Percentiles rank a stretch among this genome's conserved stretches.
These are phyloP conservation scores for Diaphora mendica DNA, from an alignment of 2,888 invertebrate species.

Conservation along the genomic window DNA sequence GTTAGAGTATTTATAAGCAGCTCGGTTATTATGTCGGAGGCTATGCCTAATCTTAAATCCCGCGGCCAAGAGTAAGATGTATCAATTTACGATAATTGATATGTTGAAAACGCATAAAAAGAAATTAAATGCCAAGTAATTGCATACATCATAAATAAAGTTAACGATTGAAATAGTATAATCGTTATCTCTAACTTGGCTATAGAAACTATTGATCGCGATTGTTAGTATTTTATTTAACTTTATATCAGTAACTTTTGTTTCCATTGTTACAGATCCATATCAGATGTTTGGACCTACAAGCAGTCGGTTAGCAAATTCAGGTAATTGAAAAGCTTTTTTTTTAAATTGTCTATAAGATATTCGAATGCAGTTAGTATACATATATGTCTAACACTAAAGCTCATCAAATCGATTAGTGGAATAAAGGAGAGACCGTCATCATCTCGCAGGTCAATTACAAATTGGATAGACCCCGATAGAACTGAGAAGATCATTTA, in stretches of 20 bases:
- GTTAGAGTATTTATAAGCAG: too few species aligned
- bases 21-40: too few species aligned
- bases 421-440: background rate
- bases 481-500: background rate
- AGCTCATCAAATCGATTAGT: background rate
- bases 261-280: constrained; percentile 92
- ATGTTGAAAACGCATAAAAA: too few species aligned
- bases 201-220: too few species aligned
- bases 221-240: background rate
- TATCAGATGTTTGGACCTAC: constrained; percentile 99
- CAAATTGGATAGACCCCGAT: background rate
- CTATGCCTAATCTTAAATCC: too few species aligned
- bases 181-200: background rate
- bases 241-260: constrained; percentile 8
- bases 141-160: too few species aligned
- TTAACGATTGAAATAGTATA: too few species aligned
- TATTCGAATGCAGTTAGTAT: background rate
- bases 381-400: background rate
- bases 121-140: too few species aligned
- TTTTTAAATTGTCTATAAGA: background rate
- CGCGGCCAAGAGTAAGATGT: too few species aligned
- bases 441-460: background rate
- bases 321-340: constrained; percentile 88
- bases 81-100: too few species aligned
- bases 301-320: constrained; percentile 97